These are phyloP conservation scores for Xyrauchen texanus DNA, from an alignment of 2,113 vertebrate species.

Conservation along the genomic window DNA sequence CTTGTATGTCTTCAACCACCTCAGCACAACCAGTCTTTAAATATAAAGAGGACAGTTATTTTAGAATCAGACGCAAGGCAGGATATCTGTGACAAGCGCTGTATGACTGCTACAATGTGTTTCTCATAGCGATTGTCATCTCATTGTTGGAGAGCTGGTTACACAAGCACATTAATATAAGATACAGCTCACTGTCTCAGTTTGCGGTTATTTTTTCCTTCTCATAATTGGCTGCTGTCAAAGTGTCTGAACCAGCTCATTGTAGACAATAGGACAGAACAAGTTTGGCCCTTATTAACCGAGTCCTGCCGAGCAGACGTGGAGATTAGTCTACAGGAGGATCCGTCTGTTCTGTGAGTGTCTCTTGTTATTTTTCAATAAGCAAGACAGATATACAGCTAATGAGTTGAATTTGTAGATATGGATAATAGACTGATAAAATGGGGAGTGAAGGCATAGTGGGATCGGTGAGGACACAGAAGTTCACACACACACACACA, in stretches of 20 bases:
- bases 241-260: slow-evolving; percentile 46
- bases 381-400: slow-evolving; percentile 32
- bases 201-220: slow-evolving; percentile 31
- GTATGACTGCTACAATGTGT: slow-evolving; percentile 9
- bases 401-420: slow-evolving; percentile 17
- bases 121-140: not conserved
- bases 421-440: not conserved
- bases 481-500: too few relatives aligned
- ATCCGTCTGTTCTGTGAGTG: slow-evolving; percentile 26
- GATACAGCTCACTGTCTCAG: not conserved
- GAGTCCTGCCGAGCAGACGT: slow-evolving; percentile 30
- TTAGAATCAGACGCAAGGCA: not conserved
- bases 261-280: slow-evolving; percentile 29
- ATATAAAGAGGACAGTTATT: not conserved
- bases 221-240: slow-evolving; percentile 55
- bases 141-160: slow-evolving; percentile 7
- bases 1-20: not conserved
- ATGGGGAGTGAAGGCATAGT: not conserved
- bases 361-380: slow-evolving; percentile 44
- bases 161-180: slow-evolving; percentile 33
- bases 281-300: slow-evolving; percentile 52
- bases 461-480: not conserved
- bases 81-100: slow-evolving; percentile 6
- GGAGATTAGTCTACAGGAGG: slow-evolving; percentile 46
- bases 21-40: not conserved